These are phyloP conservation scores for Recurvirostra avosetta DNA, from an alignment of 2,113 vertebrate species.

Conservation along the genomic window DNA sequence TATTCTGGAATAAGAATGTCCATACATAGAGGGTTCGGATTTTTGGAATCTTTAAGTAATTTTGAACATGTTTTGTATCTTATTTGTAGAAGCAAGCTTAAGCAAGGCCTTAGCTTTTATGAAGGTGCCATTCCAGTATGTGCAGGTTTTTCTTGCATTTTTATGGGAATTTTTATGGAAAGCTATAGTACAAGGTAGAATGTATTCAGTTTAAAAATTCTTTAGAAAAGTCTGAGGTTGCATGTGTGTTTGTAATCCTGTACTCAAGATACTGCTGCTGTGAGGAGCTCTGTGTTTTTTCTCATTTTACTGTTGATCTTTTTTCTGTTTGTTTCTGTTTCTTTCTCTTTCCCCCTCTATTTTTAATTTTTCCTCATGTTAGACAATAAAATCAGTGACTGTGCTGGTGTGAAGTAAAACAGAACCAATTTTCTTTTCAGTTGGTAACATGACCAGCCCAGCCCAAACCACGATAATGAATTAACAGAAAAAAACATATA, in stretches of 20 bases:
- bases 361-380: background rate
- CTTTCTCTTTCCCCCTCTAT: background rate
- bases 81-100: background rate
- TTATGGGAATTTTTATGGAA: background rate
- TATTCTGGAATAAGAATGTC: background rate
- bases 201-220: background rate
- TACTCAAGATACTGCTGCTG: background rate
- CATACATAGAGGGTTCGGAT: background rate
- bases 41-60: background rate
- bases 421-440: background rate
- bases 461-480: background rate
- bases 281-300: background rate
- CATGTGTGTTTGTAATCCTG: background rate
- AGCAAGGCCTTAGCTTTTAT: background rate
- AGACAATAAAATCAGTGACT: background rate
- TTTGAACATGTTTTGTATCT: background rate
- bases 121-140: background rate
- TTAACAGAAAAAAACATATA: background rate
- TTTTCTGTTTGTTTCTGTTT: background rate
- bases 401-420: background rate
- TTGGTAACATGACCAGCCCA: background rate
- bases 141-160: background rate
- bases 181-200: background rate
- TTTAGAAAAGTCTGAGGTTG: background rate
- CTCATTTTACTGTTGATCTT: background rate